Evolutionary conservation across 2,113 vertebrate species (phyloP).

Genomic region (Glaucomys volans): DNA sequence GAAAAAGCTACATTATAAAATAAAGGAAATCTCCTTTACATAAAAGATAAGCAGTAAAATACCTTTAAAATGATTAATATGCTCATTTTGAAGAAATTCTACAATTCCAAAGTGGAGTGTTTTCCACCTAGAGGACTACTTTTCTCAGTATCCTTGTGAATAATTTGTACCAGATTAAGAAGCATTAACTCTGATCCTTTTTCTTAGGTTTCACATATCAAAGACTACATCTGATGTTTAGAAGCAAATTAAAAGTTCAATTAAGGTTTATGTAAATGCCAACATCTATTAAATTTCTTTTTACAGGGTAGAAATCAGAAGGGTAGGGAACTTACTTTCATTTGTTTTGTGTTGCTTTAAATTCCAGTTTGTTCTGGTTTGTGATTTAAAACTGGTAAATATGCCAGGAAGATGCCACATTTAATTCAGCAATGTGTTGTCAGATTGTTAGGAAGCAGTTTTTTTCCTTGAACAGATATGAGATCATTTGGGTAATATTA

Average conservation of each 20-base stretch:
- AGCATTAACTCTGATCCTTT: conserved; percentile 61
- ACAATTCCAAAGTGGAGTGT: background rate
- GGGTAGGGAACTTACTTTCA: background rate
- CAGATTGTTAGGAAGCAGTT: conserved; percentile 53
- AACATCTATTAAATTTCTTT: conserved; percentile 44
- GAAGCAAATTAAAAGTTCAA: conserved; percentile 64
- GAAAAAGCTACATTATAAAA: background rate
- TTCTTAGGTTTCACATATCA: conserved; percentile 43
- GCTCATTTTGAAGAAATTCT: conserved; percentile 4
- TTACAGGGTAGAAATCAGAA: conserved; percentile 42
- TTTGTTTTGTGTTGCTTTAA: conserved; percentile 37
- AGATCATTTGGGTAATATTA: conserved; percentile 64
- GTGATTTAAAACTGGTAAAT: conserved; percentile 58
- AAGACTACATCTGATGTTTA: conserved; percentile 55
- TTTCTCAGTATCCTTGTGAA: conserved; percentile 17
- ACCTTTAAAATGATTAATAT: background rate
- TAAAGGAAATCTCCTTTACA: background rate
- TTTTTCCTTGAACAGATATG: conserved; percentile 47
- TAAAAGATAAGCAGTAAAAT: conserved; percentile 7
- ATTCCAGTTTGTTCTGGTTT: conserved; percentile 51
- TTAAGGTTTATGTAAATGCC: conserved; percentile 59
- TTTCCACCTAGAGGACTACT: background rate
- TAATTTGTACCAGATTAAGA: conserved; percentile 61
- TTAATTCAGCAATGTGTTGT: conserved; percentile 57
- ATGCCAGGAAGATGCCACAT: conserved; percentile 62